Percentiles rank a stretch among this genome's conserved stretches.
Evolutionary conservation across 2,113 vertebrate genomes (phyloP).

Genomic region (Anoplopoma fimbria): DNA sequence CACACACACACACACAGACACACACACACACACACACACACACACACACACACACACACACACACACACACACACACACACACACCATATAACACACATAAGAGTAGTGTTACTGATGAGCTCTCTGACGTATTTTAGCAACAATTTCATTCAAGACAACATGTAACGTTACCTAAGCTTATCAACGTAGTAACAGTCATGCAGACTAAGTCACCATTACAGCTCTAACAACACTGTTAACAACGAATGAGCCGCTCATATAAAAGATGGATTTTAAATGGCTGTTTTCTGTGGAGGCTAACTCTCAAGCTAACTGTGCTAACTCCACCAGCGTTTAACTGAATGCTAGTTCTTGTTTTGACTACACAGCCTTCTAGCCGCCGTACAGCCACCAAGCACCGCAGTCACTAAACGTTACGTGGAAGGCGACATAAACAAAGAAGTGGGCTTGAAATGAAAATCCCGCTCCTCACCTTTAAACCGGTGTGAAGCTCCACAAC

Average conservation of each 20-base stretch:
- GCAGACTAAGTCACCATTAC: fast-evolving
- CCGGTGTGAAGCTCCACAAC: constrained; percentile 33
- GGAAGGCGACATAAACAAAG: neutral
- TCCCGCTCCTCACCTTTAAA: constrained; percentile 67
- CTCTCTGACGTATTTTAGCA: neutral
- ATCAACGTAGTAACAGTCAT: neutral
- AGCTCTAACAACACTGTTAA: neutral
- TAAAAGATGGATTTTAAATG: neutral
- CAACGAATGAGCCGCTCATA: neutral
- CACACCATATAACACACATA: neutral
- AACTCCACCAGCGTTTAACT: neutral
- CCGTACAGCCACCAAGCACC: neutral
- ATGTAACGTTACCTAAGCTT: neutral
- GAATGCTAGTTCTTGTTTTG: neutral
- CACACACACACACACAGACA: constrained; percentile 2
- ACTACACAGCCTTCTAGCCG: neutral
- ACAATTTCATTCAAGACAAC: neutral
- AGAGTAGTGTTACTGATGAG: neutral
- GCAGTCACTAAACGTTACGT: neutral
- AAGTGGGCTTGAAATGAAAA: constrained; percentile 9
- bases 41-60: too few species aligned
- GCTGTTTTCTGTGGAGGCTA: constrained; percentile 17
- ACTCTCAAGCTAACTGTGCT: constrained; percentile 63
- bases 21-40: neutral
- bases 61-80: neutral